Evolutionary conservation across 2,113 vertebrate species (phyloP).

Genomic region (Protobothrops flavoviridis): DNA sequence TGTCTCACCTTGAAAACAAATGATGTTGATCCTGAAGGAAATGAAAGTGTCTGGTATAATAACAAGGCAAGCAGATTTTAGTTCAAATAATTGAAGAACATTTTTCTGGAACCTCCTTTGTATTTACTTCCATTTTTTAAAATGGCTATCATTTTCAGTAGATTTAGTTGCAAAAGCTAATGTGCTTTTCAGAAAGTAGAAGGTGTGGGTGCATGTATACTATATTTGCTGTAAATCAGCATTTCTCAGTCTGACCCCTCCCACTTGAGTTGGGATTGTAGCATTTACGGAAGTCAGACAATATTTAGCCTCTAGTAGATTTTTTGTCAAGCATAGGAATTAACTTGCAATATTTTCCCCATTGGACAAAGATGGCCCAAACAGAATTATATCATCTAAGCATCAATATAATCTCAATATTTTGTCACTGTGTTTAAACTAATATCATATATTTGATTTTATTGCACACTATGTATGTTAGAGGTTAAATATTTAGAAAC

Average conservation of each 20-base stretch:
- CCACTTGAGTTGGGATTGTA: not conserved
- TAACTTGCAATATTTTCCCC: not conserved
- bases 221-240: not conserved
- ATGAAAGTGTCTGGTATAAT: conserved; percentile 91
- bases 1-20: conserved; percentile 87
- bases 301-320: not conserved
- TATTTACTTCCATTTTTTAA: not conserved
- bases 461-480: not conserved
- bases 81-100: not conserved
- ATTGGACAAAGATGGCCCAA: not conserved
- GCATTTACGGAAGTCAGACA: not conserved
- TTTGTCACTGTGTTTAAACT: not conserved
- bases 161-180: not conserved
- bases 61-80: conserved; percentile 76
- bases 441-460: not conserved
- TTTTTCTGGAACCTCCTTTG: not conserved
- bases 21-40: conserved; percentile 91
- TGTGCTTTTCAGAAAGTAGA: not conserved
- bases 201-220: not conserved
- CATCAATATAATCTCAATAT: not conserved
- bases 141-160: not conserved
- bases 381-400: not conserved
- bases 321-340: not conserved
- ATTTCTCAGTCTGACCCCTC: not conserved
- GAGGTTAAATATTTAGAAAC: not conserved